A percentile compares a stretch with the other conserved stretches of the same genome.
Evolutionary conservation across 2,888 invertebrate genomes (phyloP).

Genomic region (Hedya salicella): DNA sequence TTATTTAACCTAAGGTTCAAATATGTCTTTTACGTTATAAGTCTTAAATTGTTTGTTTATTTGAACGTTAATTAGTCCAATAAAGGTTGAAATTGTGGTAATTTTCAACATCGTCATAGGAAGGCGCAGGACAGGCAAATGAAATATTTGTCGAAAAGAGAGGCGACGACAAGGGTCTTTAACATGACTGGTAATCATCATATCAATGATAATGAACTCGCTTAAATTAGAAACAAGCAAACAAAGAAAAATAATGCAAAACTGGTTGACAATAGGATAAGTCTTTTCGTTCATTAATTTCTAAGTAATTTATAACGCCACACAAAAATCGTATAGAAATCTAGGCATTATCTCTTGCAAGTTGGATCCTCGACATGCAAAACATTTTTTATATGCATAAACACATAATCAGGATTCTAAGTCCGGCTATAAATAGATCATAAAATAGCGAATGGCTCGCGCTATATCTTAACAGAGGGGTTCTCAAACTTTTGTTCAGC

Average conservation of each 20-base stretch:
- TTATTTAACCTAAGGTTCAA: slow-evolving; percentile 4
- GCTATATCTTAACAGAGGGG: slow-evolving; percentile 38
- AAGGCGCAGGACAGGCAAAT: too few species aligned
- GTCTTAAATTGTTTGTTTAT: slow-evolving; percentile 2
- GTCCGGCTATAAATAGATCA: slow-evolving; percentile 29
- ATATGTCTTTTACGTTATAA: not conserved
- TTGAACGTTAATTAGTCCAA: not conserved
- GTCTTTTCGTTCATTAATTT: too few species aligned
- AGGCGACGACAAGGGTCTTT: too few species aligned
- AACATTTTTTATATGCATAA: not conserved
- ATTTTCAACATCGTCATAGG: too few species aligned
- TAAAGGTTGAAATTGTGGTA: not conserved
- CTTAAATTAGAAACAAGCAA: too few species aligned
- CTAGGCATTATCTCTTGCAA: not conserved
- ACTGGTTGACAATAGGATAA: too few species aligned
- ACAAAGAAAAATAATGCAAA: too few species aligned
- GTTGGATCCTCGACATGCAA: not conserved
- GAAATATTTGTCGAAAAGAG: too few species aligned
- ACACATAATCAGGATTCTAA: slow-evolving; percentile 5
- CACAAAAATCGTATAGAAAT: not conserved
- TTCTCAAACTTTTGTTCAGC: too few species aligned
- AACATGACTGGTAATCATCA: too few species aligned
- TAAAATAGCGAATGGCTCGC: slow-evolving; percentile 29
- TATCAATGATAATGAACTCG: too few species aligned
- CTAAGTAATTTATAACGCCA: not conserved